Evolutionary conservation across 2,113 vertebrate species (phyloP).

Genomic region (Phylloscopus trochiloides): DNA sequence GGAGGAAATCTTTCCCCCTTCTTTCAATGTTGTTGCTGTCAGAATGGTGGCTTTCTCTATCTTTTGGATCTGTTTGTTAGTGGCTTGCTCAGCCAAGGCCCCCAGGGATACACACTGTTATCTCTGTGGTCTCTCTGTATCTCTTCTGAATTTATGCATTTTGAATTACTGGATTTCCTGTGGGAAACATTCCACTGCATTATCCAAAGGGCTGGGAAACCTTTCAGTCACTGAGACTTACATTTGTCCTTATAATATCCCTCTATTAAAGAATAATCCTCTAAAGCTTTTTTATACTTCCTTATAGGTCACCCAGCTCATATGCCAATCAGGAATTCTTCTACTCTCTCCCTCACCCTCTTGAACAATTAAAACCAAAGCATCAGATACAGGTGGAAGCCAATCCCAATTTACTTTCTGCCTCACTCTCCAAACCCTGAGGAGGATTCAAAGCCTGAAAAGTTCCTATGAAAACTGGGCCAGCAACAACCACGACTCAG

Average conservation of each 20-base stretch:
- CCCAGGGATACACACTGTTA: constrained; percentile 50
- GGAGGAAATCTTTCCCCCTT: not conserved
- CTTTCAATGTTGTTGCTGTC: not conserved
- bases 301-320: not conserved
- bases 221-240: not conserved
- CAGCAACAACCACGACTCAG: not conserved
- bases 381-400: not conserved
- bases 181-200: not conserved
- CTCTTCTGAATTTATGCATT: not conserved
- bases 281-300: not conserved
- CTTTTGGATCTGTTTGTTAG: constrained; percentile 38
- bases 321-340: not conserved
- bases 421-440: not conserved
- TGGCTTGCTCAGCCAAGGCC: not conserved
- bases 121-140: not conserved
- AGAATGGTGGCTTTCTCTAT: not conserved
- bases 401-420: not conserved
- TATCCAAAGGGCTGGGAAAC: not conserved
- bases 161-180: not conserved
- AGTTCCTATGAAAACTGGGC: not conserved
- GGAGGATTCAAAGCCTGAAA: not conserved
- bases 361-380: not conserved
- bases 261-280: not conserved
- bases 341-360: not conserved
- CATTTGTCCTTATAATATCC: not conserved